Evolutionary conservation across 23 tunicate species (phyloP), one percentile per base, ranked within the genome.

Genomic region (Ciona savignyi): DNA sequence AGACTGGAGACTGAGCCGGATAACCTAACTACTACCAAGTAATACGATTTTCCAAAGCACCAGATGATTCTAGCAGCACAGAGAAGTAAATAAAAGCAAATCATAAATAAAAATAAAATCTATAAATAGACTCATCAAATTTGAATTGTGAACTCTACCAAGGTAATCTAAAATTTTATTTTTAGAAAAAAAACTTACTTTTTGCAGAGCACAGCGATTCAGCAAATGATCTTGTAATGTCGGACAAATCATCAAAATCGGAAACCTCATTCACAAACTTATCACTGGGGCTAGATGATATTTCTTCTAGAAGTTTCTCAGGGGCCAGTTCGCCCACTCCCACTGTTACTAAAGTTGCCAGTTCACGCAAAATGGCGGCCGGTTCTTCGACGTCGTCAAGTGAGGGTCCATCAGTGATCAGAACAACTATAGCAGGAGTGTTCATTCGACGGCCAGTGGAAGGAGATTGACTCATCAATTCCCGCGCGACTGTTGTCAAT

Each of bases 391-490:
- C 72, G 29, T 80, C 85, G 73, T 80, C 79, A 3, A 70, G 60
- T 19, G 85, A 71, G 19, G 71, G 42, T 26, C 85, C 74, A 34
- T 80, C 85, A 3, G 85, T 73, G 23, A 80, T 73, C 15, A 80
- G 64, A 26, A 80, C 70, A 0, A 64, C 63, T 30, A 80, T 69
- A 6, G 67, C 74, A 1, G 85, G 85, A 23, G 72, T 62, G 35
- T 73, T 66, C 23, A 21, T 15, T 33, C 85, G 34, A 60, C 68
- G 72, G 1, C 85, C 85, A 23, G 48, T 27, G 25, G 15, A 23
- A n/a, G 72, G 33, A 15, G 65, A 27, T 63, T 63, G 65, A 32
- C 32, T 68, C 60, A 72, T 73, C 22, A 80, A 60, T 0, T 73
- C 74, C 22, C 70, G 49, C 30, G 78, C 60, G 19, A 73, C 76